Evolutionary conservation across 2,113 vertebrate species (phyloP).

Genomic region (Collichthys lucidus): DNA sequence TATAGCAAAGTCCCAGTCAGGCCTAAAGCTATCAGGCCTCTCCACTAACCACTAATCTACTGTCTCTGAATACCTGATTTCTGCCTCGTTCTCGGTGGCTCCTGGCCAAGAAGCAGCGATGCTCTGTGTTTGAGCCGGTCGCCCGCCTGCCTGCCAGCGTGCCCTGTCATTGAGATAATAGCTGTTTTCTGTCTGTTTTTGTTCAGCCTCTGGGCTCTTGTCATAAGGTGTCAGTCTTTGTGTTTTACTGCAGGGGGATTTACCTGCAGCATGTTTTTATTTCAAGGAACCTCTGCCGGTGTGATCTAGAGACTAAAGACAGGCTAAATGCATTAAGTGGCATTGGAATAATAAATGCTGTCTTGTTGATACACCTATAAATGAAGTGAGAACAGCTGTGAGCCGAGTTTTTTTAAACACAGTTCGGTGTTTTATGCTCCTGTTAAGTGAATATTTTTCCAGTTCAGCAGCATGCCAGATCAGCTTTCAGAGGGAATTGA

Average conservation of each 20-base stretch:
- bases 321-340: slow-evolving; percentile 31
- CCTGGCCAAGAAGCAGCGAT: slow-evolving; percentile 22
- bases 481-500: slow-evolving; percentile 42
- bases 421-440: background rate
- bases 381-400: background rate
- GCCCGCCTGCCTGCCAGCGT: background rate
- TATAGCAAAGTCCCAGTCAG: slow-evolving; percentile 33
- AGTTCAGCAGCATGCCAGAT: slow-evolving; percentile 41
- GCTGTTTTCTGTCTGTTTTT: slow-evolving; percentile 68
- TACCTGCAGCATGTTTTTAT: slow-evolving; percentile 41
- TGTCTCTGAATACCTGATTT: slow-evolving; percentile 39
- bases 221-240: slow-evolving; percentile 58
- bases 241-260: slow-evolving; percentile 48
- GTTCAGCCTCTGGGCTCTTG: slow-evolving; percentile 64
- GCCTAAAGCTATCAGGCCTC: slow-evolving; percentile 29
- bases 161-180: slow-evolving; percentile 75
- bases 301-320: slow-evolving; percentile 17
- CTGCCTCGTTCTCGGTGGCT: slow-evolving; percentile 41
- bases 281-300: slow-evolving; percentile 19
- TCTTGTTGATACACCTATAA: background rate
- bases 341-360: background rate
- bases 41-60: slow-evolving; percentile 29
- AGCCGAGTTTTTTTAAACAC: slow-evolving; percentile 7
- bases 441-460: slow-evolving; percentile 48
- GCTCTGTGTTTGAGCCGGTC: slow-evolving; percentile 44